These are phyloP conservation scores for Crossaster papposus DNA, from an alignment of 53 echinoderm and acorn worm species.

Conservation along the genomic window DNA sequence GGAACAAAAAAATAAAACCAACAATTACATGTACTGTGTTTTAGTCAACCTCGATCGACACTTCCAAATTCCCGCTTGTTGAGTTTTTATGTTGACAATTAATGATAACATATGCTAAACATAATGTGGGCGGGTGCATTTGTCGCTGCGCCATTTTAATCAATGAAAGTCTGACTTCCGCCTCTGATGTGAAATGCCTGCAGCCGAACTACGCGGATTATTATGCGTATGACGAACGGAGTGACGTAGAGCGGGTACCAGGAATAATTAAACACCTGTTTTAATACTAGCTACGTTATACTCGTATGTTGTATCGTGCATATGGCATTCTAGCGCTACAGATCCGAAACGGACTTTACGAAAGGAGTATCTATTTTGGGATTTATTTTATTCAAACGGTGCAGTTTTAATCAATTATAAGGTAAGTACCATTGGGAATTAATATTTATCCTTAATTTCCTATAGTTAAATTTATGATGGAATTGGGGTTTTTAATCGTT, in stretches of 20 bases:
- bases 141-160: constrained; percentile 42
- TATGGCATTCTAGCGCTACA: not conserved
- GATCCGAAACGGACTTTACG: not conserved
- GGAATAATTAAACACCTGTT: constrained; percentile 63
- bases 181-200: not conserved
- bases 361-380: not conserved
- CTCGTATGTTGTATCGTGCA: not conserved
- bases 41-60: too few species aligned
- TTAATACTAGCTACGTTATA: too few species aligned
- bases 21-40: too few species aligned
- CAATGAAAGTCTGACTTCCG: constrained; percentile 23
- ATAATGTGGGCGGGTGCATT: constrained; percentile 30
- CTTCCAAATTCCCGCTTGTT: too few species aligned
- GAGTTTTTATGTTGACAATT: not conserved
- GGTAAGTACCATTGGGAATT: constrained; percentile 9
- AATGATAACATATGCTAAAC: not conserved
- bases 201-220: constrained; percentile 20
- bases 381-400: constrained; percentile 11
- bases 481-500: not conserved
- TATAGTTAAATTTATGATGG: not conserved
- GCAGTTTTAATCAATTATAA: constrained; percentile 4
- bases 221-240: constrained; percentile 32
- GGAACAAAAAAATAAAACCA: too few species aligned
- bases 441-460: not conserved
- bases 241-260: constrained; percentile 58